phyloP scores from a whole-genome alignment of 35 echinoderm and acorn worm genomes.

The Apostichopus californicus region DNA sequence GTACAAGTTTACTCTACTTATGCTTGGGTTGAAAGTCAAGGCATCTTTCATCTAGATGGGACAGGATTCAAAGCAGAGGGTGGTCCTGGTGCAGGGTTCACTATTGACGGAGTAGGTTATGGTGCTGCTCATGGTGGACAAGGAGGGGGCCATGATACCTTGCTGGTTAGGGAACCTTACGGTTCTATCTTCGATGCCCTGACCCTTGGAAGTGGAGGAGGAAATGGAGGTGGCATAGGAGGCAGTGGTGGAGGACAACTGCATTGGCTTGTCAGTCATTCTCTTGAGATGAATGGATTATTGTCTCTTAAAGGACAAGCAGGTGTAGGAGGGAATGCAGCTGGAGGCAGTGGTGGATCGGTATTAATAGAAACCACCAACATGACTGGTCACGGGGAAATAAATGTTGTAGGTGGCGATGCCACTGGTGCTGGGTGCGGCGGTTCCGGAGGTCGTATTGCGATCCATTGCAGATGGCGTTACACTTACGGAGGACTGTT shows the following conservation, averaged over 20 bases:
- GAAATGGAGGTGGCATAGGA: slow-evolving; percentile 69
- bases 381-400: slow-evolving; percentile 92
- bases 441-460: slow-evolving; percentile 80
- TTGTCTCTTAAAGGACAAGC: slow-evolving; percentile 63
- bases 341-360: slow-evolving; percentile 86
- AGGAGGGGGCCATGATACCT: slow-evolving; percentile 69
- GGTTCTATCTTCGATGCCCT: slow-evolving; percentile 72
- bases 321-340: slow-evolving; percentile 64
- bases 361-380: slow-evolving; percentile 85
- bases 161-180: slow-evolving; percentile 76
- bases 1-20: slow-evolving; percentile 75
- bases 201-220: slow-evolving; percentile 82
- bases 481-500: slow-evolving; percentile 88
- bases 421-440: slow-evolving; percentile 69
- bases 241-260: slow-evolving; percentile 85
- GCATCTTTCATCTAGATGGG: slow-evolving; percentile 92
- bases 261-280: slow-evolving; percentile 80
- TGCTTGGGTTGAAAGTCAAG: slow-evolving; percentile 89
- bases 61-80: slow-evolving; percentile 65
- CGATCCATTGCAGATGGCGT: slow-evolving; percentile 86
- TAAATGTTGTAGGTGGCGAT: slow-evolving; percentile 69
- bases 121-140: slow-evolving; percentile 90
- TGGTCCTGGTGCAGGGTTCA: slow-evolving; percentile 71
- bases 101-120: slow-evolving; percentile 62
- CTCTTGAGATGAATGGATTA: slow-evolving; percentile 81